Percentiles rank a stretch among this genome's conserved stretches.
These are phyloP conservation scores for Griposia aprilina DNA, from an alignment of 2,888 invertebrate genomes.

Conservation along the genomic window DNA sequence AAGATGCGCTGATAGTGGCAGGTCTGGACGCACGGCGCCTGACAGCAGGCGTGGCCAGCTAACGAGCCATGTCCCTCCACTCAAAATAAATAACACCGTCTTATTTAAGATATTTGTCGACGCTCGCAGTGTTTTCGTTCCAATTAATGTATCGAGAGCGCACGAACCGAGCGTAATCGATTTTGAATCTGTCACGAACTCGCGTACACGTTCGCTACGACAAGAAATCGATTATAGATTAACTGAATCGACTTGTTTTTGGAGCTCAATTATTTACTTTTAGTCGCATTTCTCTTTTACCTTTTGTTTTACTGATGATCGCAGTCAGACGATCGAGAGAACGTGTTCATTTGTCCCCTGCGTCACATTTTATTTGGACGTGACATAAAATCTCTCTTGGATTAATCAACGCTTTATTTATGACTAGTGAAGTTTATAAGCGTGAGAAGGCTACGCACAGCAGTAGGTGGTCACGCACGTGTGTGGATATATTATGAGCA, in stretches of 20 bases:
- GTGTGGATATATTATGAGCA: constrained; percentile 42
- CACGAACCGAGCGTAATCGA: constrained; percentile 83
- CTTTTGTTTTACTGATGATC: constrained; percentile 59
- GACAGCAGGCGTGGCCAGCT: constrained; percentile 73
- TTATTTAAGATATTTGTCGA: constrained; percentile 80
- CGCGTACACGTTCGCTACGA: constrained; percentile 72
- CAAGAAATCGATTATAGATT: constrained; percentile 75
- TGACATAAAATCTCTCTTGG: constrained; percentile 52
- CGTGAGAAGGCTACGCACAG: constrained; percentile 55
- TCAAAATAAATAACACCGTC: constrained; percentile 65
- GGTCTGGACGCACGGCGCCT: constrained; percentile 67
- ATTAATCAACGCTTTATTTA: constrained; percentile 60
- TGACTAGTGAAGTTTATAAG: constrained; percentile 49
- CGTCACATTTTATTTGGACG: constrained; percentile 52
- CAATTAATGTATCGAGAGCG: constrained; percentile 84
- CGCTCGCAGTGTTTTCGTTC: constrained; percentile 75
- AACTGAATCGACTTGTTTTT: constrained; percentile 67
- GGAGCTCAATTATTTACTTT: constrained; percentile 70
- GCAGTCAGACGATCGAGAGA: constrained; percentile 31
- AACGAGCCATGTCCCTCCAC: constrained; percentile 76
- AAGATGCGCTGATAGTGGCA: constrained; percentile 79
- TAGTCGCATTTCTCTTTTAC: constrained; percentile 62
- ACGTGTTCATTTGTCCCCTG: constrained; percentile 58
- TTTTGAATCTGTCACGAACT: constrained; percentile 79
- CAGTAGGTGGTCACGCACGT: constrained; percentile 57